Percentiles rank a stretch among this genome's conserved stretches.
Evolutionary conservation across 1,140 invertebrate genomes (phyloP).

Genomic region (Musca vetustissima): DNA sequence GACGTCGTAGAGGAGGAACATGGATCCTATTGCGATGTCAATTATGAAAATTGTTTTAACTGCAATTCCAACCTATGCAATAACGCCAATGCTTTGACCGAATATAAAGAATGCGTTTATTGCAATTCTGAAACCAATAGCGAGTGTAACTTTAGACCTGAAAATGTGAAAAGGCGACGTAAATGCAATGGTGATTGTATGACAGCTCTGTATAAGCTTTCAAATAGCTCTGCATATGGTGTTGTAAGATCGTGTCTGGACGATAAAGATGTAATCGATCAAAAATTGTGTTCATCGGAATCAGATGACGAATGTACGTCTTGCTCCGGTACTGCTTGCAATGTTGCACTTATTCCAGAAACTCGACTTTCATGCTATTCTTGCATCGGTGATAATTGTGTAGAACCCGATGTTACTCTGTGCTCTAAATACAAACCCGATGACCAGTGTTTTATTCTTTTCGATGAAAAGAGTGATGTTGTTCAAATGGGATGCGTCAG

Average conservation of each 20-base stretch:
- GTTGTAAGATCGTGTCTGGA: conserved; percentile 43
- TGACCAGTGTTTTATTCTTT: conserved; percentile 41
- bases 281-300: conserved; percentile 32
- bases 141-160: conserved; percentile 34
- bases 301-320: conserved; percentile 30
- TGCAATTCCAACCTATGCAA: conserved; percentile 51
- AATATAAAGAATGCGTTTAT: conserved; percentile 42
- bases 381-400: conserved; percentile 28
- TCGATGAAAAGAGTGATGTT: conserved; percentile 25
- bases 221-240: conserved; percentile 26
- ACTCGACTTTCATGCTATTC: conserved; percentile 34
- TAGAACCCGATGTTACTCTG: background rate
- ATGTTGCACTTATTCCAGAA: conserved; percentile 25
- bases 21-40: conserved; percentile 41
- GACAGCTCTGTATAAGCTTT: conserved; percentile 32
- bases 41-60: conserved; percentile 38
- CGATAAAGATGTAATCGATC: conserved; percentile 44
- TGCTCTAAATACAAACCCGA: conserved; percentile 31
- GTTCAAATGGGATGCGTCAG: conserved; percentile 37
- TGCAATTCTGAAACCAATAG: conserved; percentile 35
- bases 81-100: conserved; percentile 29
- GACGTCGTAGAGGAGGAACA: conserved; percentile 33
- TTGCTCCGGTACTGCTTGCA: conserved; percentile 35
- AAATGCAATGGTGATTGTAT: conserved; percentile 47
- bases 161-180: conserved; percentile 31